Base-by-base conservation (phyloP, 1,140 invertebrate genomes). In the Chrysoperla carnea region DNA sequence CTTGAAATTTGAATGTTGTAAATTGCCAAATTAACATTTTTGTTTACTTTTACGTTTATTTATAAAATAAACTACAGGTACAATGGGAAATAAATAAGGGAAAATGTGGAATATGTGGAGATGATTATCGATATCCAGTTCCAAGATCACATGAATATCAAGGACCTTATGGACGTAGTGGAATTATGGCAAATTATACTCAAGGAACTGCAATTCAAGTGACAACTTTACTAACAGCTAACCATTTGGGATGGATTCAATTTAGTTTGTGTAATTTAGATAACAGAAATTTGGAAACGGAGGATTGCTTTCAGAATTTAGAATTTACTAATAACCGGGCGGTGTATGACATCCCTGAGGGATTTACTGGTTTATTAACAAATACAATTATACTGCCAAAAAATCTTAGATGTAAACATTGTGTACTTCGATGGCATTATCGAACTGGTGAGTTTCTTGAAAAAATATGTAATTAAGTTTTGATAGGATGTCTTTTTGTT, bases 391-490 rank as follows among this genome's bases (percentile, higher is more conserved):
- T 52, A 4, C 52, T 77, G 6, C 78, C 80, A 0, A 13, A 53
- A 5, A 57, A 53, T 28, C n/a, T 81, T 3, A 67, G 54, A 2
- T 83, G 79, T 51, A 39, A 68, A 5, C 69, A 74, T 36, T 82
- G 79, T 53, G 72, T 80, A 0, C 51, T 83, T 3, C 67, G 78
- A 43, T 82, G 79, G 78, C 70, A 69, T 44, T 82, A 81, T 48
- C 57, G 56, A 36, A 65, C 66, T 40, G 74, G 65, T 66, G 47
- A 42, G 47, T 44, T 29, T 23, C 33, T 33, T 13, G n/a, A n/a
- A n/a, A n/a, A n/a, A n/a, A n/a, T n/a, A n/a, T n/a, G n/a, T n/a
- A n/a, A n/a, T n/a, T n/a, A n/a, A n/a, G n/a, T n/a, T n/a, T n/a
- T n/a, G n/a, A n/a, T n/a, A n/a, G n/a, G n/a, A n/a, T n/a, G n/a